Base-by-base conservation (phyloP, 2,888 invertebrate species). In the Nycteola revayana region DNA sequence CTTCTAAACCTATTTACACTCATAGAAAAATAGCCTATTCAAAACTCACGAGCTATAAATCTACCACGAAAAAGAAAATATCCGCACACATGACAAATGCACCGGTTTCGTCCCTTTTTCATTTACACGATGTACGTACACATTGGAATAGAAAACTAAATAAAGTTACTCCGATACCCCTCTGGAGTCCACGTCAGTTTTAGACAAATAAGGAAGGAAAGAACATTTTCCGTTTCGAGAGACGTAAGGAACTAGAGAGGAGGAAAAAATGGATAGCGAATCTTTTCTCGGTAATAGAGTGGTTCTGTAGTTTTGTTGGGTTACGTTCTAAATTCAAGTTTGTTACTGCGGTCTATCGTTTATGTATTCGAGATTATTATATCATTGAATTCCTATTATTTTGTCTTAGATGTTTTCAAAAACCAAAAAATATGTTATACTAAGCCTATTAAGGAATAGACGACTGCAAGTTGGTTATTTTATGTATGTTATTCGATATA, bases 181-280 rank as follows among this genome's bases (percentile, higher is more conserved):
- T 39, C 48, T 43, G 22, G 65, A 60, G 70, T 69, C 64, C 62
- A 66, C 70, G 76, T 79, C 79, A 76, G 70, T 74, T 74, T 77
- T 79, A 77, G 78, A 79, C 75, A 80, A 81, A 81, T 78, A 80
- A 74, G 76, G 74, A 76, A 75, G 74, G 69, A 75, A 75, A 62
- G 38, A 55, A 36, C 67, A 60, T 69, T 75, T 75, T 71, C 72
- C 69, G 70, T 67, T 68, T 49, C 49, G 52, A 60, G 61, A 58
- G 57, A 57, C 60, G 51, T 54, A 51, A 45, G 56, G 43, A 40
- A 39, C 57, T 46, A 20, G 30, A 42, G 40, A 36, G 33, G 11
- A 23, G 34, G 26, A 52, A 51, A 55, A 57, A 57, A 45, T 47
- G 42, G 40, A 42, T 36, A 25, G 29, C 24, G 41, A 57, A 53